Base-by-base conservation (phyloP, 2,888 invertebrate genomes). In the Dendrolimus houi region DNA sequence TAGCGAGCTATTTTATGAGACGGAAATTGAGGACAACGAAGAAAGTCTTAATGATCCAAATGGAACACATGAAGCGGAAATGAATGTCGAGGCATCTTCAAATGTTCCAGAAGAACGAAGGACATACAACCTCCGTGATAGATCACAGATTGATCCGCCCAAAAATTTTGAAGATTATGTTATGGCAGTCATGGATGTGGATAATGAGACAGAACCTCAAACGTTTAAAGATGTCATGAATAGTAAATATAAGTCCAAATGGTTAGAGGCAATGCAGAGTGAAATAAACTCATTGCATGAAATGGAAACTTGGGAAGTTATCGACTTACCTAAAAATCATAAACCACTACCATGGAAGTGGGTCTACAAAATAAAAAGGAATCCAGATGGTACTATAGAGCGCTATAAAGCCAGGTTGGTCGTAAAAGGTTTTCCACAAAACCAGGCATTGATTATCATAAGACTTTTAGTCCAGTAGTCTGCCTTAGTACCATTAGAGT, bases 401-500 rank as follows among this genome's bases (percentile, higher is more conserved):
- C 9, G 10, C 1, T 47, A 47, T 10, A 47, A 47, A 10, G 47
- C 47, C 6, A 9, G 47, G 1, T 10, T 47, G 1, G 47, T 47
- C 7, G 47, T 57, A 42, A 59, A 57, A 54, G 57, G 57, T 9
- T 60, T 14, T 53, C 14, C 52, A n/a, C 58, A 60, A 54, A 55
- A 40, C 13, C 54, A 56, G 60, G 56, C 9, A 9, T 58, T 6
- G 58, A 58, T 40, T 58, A 60, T 52, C 54, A 57, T n/a, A 17
- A 57, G 42, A 60, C 60, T 3, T 60, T 58, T 52, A 60, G 57
- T 56, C 58, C 56, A 47, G 58, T 60, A 17, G 60, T 17, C 17
- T 2, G 17, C 17, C 17, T 17, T 17, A 17, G 17, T 17, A 17
- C 17, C 3, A 17, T 17, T 17, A 17, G 17, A 17, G 17, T 2